These are phyloP conservation scores for Vimba vimba DNA, from an alignment of 2,113 vertebrate genomes.

Conservation along the genomic window DNA sequence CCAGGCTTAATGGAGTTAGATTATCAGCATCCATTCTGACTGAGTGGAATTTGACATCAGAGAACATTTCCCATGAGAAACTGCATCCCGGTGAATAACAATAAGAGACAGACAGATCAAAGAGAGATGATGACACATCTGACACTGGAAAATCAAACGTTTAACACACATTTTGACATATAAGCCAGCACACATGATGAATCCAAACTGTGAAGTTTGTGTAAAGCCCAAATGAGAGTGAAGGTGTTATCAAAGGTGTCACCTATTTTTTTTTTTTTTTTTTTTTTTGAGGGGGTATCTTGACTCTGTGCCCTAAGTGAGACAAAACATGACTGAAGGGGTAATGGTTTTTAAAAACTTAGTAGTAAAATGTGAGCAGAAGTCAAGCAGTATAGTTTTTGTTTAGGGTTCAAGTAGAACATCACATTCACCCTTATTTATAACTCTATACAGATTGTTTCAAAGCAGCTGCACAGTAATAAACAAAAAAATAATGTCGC, in stretches of 20 bases:
- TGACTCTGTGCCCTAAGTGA: background rate
- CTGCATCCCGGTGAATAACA: conserved; percentile 8
- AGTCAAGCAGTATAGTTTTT: background rate
- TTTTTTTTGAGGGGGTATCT: background rate
- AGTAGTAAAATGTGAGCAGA: background rate
- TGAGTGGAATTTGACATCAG: conserved; percentile 33
- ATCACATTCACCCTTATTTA: background rate
- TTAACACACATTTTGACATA: background rate
- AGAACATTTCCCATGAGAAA: conserved; percentile 17
- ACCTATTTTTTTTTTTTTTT: background rate
- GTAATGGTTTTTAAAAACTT: background rate
- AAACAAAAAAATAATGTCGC: background rate
- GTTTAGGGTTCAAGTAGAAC: background rate
- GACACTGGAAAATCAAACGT: conserved; percentile 6
- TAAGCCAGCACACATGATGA: background rate
- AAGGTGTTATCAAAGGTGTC: background rate
- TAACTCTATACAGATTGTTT: background rate
- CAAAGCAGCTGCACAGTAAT: background rate
- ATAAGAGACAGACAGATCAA: conserved; percentile 35
- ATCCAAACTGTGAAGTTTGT: background rate
- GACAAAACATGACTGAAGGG: background rate
- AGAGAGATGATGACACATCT: conserved; percentile 23
- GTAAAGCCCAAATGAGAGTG: background rate
- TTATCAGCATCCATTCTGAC: conserved; percentile 31
- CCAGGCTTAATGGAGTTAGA: conserved; percentile 15